Conservation (phyloP, 2,888 invertebrate species). For the Oscheius sp. region DNA sequence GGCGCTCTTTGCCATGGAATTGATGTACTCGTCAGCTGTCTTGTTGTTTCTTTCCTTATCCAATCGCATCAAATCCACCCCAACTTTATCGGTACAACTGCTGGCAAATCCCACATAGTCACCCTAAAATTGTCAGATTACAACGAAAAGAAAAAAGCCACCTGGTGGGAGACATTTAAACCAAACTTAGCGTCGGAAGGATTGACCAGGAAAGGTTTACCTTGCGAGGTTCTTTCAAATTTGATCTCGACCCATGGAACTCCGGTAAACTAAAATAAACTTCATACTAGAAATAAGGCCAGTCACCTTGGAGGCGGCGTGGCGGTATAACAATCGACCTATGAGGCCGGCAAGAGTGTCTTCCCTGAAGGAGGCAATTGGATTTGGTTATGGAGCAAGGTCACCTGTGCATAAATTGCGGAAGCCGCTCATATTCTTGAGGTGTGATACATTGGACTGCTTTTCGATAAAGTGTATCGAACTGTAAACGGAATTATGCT, state of each 20-base stretch:
- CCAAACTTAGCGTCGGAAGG: conserved; percentile 66
- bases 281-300: neutral
- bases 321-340: conserved; percentile 68
- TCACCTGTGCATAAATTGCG: conserved; percentile 61
- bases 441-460: conserved; percentile 70
- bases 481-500: conserved; percentile 22
- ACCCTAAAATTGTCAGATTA: conserved; percentile 55
- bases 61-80: conserved; percentile 72
- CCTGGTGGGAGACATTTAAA: conserved; percentile 72
- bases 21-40: conserved; percentile 72
- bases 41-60: conserved; percentile 70
- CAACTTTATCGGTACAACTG: conserved; percentile 67
- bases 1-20: conserved; percentile 70
- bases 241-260: conserved; percentile 65
- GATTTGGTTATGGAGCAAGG: neutral
- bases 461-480: conserved; percentile 65
- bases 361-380: conserved; percentile 44
- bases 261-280: conserved; percentile 59
- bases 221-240: conserved; percentile 69
- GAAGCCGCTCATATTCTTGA: conserved; percentile 68
- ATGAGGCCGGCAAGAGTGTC: conserved; percentile 69
- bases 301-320: conserved; percentile 61
- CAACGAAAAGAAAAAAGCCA: conserved; percentile 27
- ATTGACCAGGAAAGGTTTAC: conserved; percentile 68
- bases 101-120: conserved; percentile 72